Percentiles rank a stretch among this genome's conserved stretches.
phyloP scores from a whole-genome alignment of 2,888 invertebrate species.

The Conchocele bisecta region DNA sequence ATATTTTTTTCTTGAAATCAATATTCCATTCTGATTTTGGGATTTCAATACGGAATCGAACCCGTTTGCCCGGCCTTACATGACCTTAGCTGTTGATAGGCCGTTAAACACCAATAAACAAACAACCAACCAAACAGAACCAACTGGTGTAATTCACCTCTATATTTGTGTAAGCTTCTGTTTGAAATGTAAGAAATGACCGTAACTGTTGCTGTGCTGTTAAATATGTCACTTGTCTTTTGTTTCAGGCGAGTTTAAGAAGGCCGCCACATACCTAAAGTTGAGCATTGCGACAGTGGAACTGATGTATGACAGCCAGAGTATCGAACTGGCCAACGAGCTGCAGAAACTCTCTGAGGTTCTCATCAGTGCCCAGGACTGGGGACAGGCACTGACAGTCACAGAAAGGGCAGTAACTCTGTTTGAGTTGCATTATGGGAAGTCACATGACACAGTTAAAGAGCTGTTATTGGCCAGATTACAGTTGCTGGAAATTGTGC shows the following conservation, averaged over 20 bases:
- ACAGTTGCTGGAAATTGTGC: constrained; percentile 33
- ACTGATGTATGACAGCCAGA: constrained; percentile 86
- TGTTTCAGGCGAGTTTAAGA: constrained; percentile 82
- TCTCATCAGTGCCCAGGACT: constrained; percentile 83
- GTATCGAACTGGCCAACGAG: constrained; percentile 88
- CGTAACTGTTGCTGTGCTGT: no score
- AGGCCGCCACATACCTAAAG: constrained; percentile 84
- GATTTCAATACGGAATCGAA: no score
- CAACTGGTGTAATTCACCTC: no score
- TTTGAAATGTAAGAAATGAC: no score
- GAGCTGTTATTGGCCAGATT: constrained; percentile 54
- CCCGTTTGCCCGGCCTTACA: no score
- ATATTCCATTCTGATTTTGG: no score
- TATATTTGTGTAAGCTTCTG: no score
- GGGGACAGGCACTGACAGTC: constrained; percentile 74
- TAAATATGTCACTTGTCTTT: no score
- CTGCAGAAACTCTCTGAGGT: constrained; percentile 87
- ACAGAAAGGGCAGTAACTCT: constrained; percentile 57
- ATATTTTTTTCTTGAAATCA: no score
- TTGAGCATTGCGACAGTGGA: constrained; percentile 86
- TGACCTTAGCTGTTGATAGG: no score
- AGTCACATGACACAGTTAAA: constrained; percentile 59
- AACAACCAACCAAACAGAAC: no score
- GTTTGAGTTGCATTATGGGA: constrained; percentile 64
- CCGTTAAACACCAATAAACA: no score